These are phyloP conservation scores for Plebejus anna DNA, from an alignment of 2,888 invertebrate genomes.

Conservation along the genomic window DNA sequence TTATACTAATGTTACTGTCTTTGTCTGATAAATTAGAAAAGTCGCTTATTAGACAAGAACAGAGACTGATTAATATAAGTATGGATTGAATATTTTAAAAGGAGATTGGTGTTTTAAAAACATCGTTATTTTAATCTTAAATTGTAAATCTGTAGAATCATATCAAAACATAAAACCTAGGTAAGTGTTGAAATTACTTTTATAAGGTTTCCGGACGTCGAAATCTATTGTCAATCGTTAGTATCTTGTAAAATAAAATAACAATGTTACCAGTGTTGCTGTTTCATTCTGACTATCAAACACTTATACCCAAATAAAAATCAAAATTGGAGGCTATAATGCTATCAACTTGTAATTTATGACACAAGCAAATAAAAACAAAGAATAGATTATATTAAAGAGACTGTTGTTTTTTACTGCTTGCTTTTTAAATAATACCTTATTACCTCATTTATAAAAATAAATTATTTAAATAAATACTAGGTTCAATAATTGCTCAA, in stretches of 20 bases:
- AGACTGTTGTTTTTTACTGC: too few relatives aligned
- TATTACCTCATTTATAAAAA: too few relatives aligned
- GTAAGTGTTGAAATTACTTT: constrained; percentile 76
- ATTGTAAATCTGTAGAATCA: constrained; percentile 62
- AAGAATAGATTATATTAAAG: too few relatives aligned
- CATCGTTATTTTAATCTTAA: constrained; percentile 47
- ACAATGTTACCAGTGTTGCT: constrained; percentile 64
- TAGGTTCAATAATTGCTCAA: too few relatives aligned
- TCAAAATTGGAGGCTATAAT: too few relatives aligned
- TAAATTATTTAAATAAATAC: too few relatives aligned
- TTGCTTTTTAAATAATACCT: too few relatives aligned
- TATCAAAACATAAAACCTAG: constrained; percentile 71
- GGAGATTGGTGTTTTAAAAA: constrained; percentile 6
- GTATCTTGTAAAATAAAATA: constrained; percentile 76
- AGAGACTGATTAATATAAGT: not conserved
- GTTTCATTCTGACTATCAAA: constrained; percentile 3
- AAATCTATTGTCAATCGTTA: constrained; percentile 76
- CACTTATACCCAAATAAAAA: too few relatives aligned
- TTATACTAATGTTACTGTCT: not conserved
- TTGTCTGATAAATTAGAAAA: not conserved
- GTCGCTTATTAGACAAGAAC: too few relatives aligned
- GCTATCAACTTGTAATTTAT: too few relatives aligned
- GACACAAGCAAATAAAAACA: too few relatives aligned
- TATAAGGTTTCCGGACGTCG: constrained; percentile 67
- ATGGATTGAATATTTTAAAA: not conserved